Base-by-base conservation (phyloP, 1,140 invertebrate genomes). In the Brachionus calyciflorus region DNA sequence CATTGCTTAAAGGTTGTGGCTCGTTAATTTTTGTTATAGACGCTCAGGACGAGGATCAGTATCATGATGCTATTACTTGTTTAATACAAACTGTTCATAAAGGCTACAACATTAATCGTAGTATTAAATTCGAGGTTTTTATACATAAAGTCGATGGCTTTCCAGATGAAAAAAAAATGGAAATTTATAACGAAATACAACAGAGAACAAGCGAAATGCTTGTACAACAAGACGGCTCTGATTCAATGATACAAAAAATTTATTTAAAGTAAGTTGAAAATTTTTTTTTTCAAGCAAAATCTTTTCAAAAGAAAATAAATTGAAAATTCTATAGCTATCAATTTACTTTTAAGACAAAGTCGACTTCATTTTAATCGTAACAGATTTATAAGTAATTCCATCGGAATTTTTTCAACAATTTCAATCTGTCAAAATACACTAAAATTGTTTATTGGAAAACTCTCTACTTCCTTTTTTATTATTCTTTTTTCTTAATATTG, bases 21-120 rank as follows among this genome's bases (percentile, higher is more conserved):
- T 95, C 96, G 44, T 85, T 99, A 10, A 93, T 99, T 17, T 99
- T 98, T 89, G 96, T 99, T 12, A 98, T 99, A 81, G 97, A 99
- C 89, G 95, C 96, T 63, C 94, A 96, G 88, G 93, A 87, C 68
- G 84, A 95, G 89, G 93, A 98, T 89, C 94, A 97, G 86, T 97
- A 97, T 81, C 91, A 91, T 86, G 95, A 98, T 82, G 95, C 96
- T 1, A 85, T 99, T 91, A 91, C 79, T 93, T 94, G 85, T 88
- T 99, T 65, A 91, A 96, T 80, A 87, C 53, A 91, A 44, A 96
- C 94, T 28, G 93, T 98, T 4, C 92, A 92, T 3, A 92, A 93
- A 85, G 96, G 96, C 9, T 95, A 94, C 82, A 93, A 94, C 87
- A 91, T 98, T 7, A 99, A 99, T 87, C 91, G 90, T 55, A 90